Evolutionary conservation across 2,888 invertebrate genomes (phyloP).

Genomic region (Elysia crispata): DNA sequence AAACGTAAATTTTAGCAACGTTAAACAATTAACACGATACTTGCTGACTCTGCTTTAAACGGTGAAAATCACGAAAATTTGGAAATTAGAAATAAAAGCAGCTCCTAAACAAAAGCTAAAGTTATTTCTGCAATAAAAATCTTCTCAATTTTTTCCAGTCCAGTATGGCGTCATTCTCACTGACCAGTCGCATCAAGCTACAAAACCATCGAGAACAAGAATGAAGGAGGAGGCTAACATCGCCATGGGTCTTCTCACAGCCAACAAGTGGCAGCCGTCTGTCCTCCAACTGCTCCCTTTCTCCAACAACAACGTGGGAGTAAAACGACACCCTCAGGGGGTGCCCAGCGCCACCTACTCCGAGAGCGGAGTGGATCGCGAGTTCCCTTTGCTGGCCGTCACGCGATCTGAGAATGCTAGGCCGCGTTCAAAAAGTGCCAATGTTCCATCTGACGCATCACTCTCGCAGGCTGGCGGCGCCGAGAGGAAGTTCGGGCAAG

Average conservation of each 20-base stretch:
- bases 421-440: not conserved
- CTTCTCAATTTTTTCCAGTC: too few relatives aligned
- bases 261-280: slow-evolving; percentile 59
- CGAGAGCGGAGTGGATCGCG: not conserved
- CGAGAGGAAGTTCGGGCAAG: not conserved
- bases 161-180: too few relatives aligned
- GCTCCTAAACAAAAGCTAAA: not conserved
- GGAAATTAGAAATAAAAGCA: not conserved
- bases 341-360: not conserved
- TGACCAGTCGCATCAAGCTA: too few relatives aligned
- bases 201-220: too few relatives aligned
- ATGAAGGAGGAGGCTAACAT: too few relatives aligned
- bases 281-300: slow-evolving; percentile 66
- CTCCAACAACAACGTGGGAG: slow-evolving; percentile 58
- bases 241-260: too few relatives aligned
- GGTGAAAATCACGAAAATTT: too few relatives aligned
- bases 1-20: too few relatives aligned
- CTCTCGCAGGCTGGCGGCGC: not conserved
- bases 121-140: too few relatives aligned
- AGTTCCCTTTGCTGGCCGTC: slow-evolving; percentile 47
- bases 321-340: not conserved
- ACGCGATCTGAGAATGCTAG: slow-evolving; percentile 16
- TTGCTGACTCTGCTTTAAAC: too few relatives aligned
- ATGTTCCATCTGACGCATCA: too few relatives aligned
- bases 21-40: too few relatives aligned